A percentile compares a stretch with the other conserved stretches of the same genome.
These are phyloP conservation scores for Cryptus armator DNA, from an alignment of 2,888 invertebrate genomes.

Conservation along the genomic window DNA sequence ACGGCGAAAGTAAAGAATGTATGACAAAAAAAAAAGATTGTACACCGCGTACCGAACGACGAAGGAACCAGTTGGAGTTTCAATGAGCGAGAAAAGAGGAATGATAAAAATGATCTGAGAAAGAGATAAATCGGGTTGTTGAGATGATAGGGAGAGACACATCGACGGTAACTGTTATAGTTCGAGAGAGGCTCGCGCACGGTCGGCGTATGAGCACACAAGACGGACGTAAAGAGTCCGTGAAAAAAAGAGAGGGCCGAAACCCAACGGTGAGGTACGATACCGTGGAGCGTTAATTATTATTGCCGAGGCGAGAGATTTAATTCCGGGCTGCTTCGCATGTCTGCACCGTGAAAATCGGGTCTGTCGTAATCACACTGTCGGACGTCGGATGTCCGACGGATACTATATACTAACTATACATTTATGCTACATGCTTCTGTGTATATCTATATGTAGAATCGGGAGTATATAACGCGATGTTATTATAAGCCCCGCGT, in stretches of 20 bases:
- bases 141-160: not conserved
- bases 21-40: constrained; percentile 5
- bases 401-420: not conserved
- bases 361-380: constrained; percentile 54
- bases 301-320: constrained; percentile 59
- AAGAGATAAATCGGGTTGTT: constrained; percentile 12
- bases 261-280: constrained; percentile 3
- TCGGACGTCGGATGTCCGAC: constrained; percentile 50
- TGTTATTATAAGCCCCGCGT: not conserved
- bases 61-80: constrained; percentile 49
- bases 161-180: constrained; percentile 14
- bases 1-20: constrained; percentile 59
- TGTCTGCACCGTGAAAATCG: constrained; percentile 57
- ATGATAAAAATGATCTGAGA: not conserved
- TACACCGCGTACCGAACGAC: constrained; percentile 1
- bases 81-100: constrained; percentile 9
- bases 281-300: constrained; percentile 47
- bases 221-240: not conserved
- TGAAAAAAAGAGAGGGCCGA: constrained; percentile 6
- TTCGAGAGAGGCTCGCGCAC: constrained; percentile 23
- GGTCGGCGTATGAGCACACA: constrained; percentile 9
- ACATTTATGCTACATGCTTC: not conserved
- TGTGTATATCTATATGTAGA: constrained; percentile 5
- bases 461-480: constrained; percentile 8
- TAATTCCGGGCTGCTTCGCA: constrained; percentile 58